Conservation (phyloP, 2,113 vertebrate genomes). For the Vulpes vulpes region DNA sequence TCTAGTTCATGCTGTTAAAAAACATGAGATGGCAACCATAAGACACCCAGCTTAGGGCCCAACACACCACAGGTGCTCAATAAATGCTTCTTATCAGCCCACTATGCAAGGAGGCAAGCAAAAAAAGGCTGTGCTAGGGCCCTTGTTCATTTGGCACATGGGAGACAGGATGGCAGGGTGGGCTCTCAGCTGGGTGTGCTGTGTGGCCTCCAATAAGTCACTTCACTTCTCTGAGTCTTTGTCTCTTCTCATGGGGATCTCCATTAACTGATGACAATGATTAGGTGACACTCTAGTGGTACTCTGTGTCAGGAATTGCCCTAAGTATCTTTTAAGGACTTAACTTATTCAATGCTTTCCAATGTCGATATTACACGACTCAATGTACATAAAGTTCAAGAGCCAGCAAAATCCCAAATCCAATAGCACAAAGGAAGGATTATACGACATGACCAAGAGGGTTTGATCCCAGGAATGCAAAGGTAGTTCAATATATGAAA, state of each 20-base stretch:
- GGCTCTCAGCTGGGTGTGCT: neutral
- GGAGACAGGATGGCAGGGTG: neutral
- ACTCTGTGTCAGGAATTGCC: neutral
- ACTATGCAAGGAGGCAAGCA: neutral
- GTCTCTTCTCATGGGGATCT: neutral
- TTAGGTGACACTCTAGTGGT: neutral
- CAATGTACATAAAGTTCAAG: neutral
- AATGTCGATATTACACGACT: neutral
- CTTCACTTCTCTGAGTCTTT: neutral
- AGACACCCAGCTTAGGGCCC: neutral
- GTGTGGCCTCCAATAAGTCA: neutral
- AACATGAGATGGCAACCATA: neutral
- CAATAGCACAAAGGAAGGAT: neutral
- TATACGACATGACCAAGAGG: neutral
- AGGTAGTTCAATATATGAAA: neutral
- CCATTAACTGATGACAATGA: neutral
- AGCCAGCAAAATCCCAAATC: neutral
- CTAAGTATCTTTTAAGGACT: neutral
- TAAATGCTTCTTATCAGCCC: neutral
- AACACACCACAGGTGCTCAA: neutral
- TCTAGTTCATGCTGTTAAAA: neutral
- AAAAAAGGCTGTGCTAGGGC: neutral
- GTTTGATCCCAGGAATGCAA: neutral
- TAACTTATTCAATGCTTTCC: neutral
- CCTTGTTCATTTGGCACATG: fast-evolving